A percentile compares a stretch with the other conserved stretches of the same genome.
These are phyloP conservation scores for Callithrix jacchus DNA, from an alignment of 2,113 vertebrate species.

Conservation along the genomic window DNA sequence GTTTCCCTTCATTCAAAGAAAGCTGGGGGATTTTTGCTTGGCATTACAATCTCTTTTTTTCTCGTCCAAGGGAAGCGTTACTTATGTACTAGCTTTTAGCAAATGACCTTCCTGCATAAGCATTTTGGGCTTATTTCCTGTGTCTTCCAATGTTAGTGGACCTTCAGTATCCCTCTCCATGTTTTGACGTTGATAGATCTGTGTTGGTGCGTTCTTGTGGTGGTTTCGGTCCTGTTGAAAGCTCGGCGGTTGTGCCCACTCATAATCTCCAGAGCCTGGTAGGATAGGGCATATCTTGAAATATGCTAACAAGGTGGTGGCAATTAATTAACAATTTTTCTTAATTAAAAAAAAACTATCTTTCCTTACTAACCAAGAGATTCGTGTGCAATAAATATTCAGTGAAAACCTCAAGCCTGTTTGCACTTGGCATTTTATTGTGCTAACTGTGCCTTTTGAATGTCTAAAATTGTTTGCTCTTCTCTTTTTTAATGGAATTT, in stretches of 20 bases:
- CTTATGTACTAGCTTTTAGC: neutral
- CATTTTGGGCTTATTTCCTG: neutral
- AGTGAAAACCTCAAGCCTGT: neutral
- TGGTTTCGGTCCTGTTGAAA: neutral
- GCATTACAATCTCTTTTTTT: neutral
- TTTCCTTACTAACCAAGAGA: neutral
- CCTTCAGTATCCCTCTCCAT: neutral
- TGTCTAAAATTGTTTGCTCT: slow-evolving; percentile 59
- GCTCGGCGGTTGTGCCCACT: neutral
- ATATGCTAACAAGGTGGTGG: neutral
- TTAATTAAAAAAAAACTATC: slow-evolving; percentile 32
- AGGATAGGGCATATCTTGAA: neutral
- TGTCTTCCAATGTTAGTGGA: neutral
- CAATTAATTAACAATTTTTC: slow-evolving; percentile 65
- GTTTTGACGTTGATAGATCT: neutral
- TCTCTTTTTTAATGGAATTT: slow-evolving; percentile 78
- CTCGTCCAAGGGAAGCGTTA: neutral
- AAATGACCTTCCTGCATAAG: neutral
- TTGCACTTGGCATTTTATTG: slow-evolving; percentile 38
- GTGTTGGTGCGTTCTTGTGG: neutral
- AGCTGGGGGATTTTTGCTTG: neutral
- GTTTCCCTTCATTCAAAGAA: neutral
- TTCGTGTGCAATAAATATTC: slow-evolving; percentile 7
- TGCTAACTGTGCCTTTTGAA: slow-evolving; percentile 47
- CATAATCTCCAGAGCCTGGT: neutral